Percentiles rank a stretch among this genome's conserved stretches.
Conservation (phyloP, 2,797 vertebrate species). For the Adrianichthys oophorus region DNA sequence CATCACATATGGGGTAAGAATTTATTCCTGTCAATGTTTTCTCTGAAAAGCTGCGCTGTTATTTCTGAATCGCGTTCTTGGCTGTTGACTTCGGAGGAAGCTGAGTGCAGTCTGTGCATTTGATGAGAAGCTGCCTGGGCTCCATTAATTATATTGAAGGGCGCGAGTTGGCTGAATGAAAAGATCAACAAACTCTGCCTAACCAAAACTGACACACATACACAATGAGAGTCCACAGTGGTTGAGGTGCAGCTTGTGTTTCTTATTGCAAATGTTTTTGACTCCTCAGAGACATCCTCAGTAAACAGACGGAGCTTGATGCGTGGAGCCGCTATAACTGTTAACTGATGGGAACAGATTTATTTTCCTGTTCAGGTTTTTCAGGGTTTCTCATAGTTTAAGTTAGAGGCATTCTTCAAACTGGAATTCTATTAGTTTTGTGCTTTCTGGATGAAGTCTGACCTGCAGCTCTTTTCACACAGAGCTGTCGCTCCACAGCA, state of each 20-base stretch:
- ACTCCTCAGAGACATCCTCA: no score
- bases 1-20: not conserved
- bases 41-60: constrained; percentile 9
- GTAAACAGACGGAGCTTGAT: no score
- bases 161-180: constrained; percentile 26
- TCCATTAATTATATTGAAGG: constrained; percentile 39
- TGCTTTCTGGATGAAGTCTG: constrained; percentile 5
- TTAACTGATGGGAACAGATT: no score
- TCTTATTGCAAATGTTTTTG: no score
- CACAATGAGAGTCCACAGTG: constrained; percentile 8
- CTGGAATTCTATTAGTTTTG: constrained; percentile 18
- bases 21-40: not conserved
- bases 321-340: no score
- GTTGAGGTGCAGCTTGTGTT: no score
- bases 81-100: constrained; percentile 34
- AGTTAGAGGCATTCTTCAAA: constrained; percentile 16
- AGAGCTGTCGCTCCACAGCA: constrained; percentile 11
- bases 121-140: constrained; percentile 33
- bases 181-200: constrained; percentile 32
- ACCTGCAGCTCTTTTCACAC: constrained; percentile 6
- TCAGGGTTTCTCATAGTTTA: not conserved
- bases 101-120: constrained; percentile 22
- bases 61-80: constrained; percentile 29
- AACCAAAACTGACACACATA: constrained; percentile 11
- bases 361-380: no score